Base-by-base conservation (phyloP, 2,888 invertebrate genomes). In the Abrostola triplasia region DNA sequence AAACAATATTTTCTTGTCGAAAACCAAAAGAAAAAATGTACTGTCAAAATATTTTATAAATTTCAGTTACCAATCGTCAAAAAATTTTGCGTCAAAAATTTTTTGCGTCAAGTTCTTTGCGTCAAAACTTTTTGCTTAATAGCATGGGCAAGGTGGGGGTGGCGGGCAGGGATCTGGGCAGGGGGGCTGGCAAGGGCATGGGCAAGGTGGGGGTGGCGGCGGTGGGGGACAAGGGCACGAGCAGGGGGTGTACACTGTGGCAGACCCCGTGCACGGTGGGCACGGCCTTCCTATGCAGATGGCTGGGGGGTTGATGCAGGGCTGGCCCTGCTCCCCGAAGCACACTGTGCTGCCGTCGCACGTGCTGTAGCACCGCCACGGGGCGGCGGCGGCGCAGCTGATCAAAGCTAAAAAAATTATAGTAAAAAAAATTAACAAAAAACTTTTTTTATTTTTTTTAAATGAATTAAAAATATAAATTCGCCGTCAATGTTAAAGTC, bases 351-450 rank as follows among this genome's bases (percentile, higher is more conserved):
- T 82, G 0, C 89, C 89, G n/a, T 87, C 86, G 5, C 79, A 72
- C 0, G 83, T 81, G 12, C 78, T 82, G 71, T 73, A 80, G 70
- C 90, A 90, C 0, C 89, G 84, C 90, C 91, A 91, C 0, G 91
- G 90, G 0, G 90, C 91, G 0, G 91, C 92, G 0, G 83, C 66
- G 0, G 84, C 84, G 47, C 75, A 77, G 73, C 85, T 75, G 69
- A 91, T 73, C n/a, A 91, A 71, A 47, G 88, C 92, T 91, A 70
- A 0, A 79, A 70, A n/a, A n/a, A n/a, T n/a, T n/a, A 0, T 7
- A 36, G 36, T 11, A 8, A 12, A 47, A 0, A 0, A 8, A 37
- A 13, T n/a, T n/a, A n/a, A n/a, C n/a, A n/a, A n/a, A n/a, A n/a
- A n/a, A n/a, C n/a, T n/a, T n/a, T n/a, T n/a, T n/a, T n/a, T n/a